phyloP scores from a whole-genome alignment of 2,888 invertebrate genomes.

The Lasioglossum lativentre region DNA sequence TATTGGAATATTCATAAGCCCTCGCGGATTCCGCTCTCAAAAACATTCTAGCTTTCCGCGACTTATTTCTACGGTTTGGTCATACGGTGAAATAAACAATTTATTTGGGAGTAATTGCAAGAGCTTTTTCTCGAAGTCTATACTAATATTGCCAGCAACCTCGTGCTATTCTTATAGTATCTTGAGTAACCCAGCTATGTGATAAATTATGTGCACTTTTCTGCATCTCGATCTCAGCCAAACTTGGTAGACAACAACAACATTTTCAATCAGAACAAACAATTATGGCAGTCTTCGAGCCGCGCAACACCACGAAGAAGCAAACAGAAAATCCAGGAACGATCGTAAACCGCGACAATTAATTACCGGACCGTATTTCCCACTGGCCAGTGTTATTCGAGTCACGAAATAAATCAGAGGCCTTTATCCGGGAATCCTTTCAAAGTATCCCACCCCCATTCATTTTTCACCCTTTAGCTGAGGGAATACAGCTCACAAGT shows the following conservation, averaged over 20 bases:
- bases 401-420: slow-evolving; percentile 30
- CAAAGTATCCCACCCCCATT: slow-evolving; percentile 9
- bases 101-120: not conserved
- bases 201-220: too few relatives aligned
- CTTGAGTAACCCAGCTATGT: too few relatives aligned
- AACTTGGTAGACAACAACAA: not conserved
- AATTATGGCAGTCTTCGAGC: not conserved
- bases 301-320: not conserved
- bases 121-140: not conserved
- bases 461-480: not conserved
- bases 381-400: slow-evolving; percentile 2
- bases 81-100: not conserved
- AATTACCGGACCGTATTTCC: slow-evolving; percentile 4
- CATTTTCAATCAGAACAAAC: not conserved
- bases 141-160: too few relatives aligned
- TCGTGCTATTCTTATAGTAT: not conserved
- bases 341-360: not conserved
- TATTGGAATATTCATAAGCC: not conserved
- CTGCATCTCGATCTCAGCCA: too few relatives aligned
- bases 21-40: not conserved
- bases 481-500: slow-evolving; percentile 9
- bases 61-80: not conserved
- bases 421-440: slow-evolving; percentile 12
- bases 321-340: not conserved
- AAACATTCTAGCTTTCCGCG: not conserved